Base-by-base conservation (phyloP, 2,888 invertebrate species). In the Noctua comes region DNA sequence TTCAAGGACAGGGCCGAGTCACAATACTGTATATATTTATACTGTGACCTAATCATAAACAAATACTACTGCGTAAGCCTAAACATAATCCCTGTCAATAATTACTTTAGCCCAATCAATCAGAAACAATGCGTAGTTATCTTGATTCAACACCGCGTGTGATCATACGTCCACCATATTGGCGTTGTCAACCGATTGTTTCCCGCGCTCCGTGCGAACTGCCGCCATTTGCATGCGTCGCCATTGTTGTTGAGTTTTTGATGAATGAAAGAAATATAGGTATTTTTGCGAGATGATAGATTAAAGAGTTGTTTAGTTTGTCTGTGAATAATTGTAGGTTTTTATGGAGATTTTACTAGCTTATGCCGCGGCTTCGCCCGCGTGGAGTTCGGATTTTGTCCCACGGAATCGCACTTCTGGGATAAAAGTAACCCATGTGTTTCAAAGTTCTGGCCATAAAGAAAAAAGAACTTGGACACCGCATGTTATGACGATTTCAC, bases 161-260 rank as follows among this genome's bases (percentile, higher is more conserved):
- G 91, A 91, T 88, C 86, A 88, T 88, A 90, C 86, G 86, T 83
- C 84, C 82, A 90, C 90, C 92, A 91, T 91, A 75, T 90, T 92
- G 88, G 59, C 80, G 92, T 92, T 88, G 92, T 88, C 91, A 86
- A 90, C 91, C 84, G 85, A 91, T 90, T 88, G 89, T 91, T 88
- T 91, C 88, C 90, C 91, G 90, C 90, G 86, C 85, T 83, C 87
- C 88, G 88, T 91, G 91, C 86, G 90, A 90, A 88, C 78, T 77
- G 76, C 82, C 83, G 90, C 83, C 85, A 90, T 90, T 88, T 85
- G 83, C 87, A 89, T 90, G 86, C 70, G 80, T 77, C 36, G 75
- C 75, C 69, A 88, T 86, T 84, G 85, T 88, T 70, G 80, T 64
- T 66, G n/a, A 66, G 81, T 76, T 89, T 89, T 77, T 89, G 80